These are phyloP conservation scores for Rhopalosiphum padi DNA, from an alignment of 1,140 invertebrate species.

Conservation along the genomic window DNA sequence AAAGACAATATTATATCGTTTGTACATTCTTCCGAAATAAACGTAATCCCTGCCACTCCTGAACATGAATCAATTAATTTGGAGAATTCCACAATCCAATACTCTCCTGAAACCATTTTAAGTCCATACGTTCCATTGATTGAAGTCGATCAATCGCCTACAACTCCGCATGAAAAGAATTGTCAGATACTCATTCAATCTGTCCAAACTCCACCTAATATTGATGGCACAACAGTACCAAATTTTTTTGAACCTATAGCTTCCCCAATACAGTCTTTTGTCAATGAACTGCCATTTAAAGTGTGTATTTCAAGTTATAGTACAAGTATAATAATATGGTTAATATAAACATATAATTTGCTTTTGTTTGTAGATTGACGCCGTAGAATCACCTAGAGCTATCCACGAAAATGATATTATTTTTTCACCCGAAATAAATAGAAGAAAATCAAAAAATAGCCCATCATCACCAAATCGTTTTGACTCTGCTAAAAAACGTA, in stretches of 20 bases:
- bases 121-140: conserved; percentile 6
- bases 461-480: conserved; percentile 11
- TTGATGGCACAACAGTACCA: not conserved
- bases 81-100: not conserved
- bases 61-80: not conserved
- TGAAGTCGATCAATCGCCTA: conserved; percentile 38
- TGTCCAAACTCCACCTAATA: not conserved
- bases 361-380: conserved; percentile 37
- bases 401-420: not conserved
- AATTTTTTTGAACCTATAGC: not conserved
- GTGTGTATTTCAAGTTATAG: not conserved
- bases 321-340: not conserved
- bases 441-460: not conserved
- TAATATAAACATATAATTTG: not conserved
- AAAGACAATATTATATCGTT: not conserved
- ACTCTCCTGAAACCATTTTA: not conserved
- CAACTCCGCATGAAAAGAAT: not conserved
- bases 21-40: conserved; percentile 20
- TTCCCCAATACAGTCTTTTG: not conserved
- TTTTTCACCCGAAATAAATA: not conserved
- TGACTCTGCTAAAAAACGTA: conserved; percentile 48
- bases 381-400: not conserved
- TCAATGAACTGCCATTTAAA: not conserved
- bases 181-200: not conserved
- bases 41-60: conserved; percentile 3